Percentiles rank a stretch among this genome's conserved stretches.
These are phyloP conservation scores for Digitonthophagus gazella DNA, from an alignment of 2,888 invertebrate genomes.

Conservation along the genomic window DNA sequence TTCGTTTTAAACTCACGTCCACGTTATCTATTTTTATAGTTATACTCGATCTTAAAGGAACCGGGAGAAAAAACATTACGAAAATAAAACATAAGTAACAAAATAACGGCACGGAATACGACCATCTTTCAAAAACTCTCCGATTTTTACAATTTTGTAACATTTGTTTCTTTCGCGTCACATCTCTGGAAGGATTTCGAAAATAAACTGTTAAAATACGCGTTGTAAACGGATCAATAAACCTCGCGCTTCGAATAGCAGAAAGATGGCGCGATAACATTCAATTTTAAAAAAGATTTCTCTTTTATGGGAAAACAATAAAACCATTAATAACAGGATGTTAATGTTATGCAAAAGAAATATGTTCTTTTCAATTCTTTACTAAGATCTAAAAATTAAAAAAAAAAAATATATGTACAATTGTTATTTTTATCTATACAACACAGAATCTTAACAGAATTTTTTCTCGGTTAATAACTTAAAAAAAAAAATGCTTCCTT, in stretches of 20 bases:
- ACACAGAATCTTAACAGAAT: too few species aligned
- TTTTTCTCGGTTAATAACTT: too few species aligned
- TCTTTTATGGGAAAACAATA: too few species aligned
- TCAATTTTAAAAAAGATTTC: not conserved
- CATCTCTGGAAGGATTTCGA: not conserved
- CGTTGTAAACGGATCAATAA: not conserved
- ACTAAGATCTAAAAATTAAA: not conserved
- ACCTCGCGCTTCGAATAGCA: not conserved
- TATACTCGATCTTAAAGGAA: constrained; percentile 47
- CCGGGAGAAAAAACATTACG: constrained; percentile 55
- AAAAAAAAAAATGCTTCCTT: too few species aligned
- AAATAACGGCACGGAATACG: constrained; percentile 56
- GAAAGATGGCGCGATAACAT: not conserved
- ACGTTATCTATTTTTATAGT: constrained; percentile 37
- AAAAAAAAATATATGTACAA: not conserved
- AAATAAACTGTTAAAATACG: not conserved
- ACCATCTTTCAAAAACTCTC: constrained; percentile 52
- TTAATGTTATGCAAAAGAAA: too few species aligned
- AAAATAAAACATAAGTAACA: constrained; percentile 57
- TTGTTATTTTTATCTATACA: not conserved
- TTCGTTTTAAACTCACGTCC: constrained; percentile 36
- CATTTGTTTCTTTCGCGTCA: not conserved
- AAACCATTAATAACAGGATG: too few species aligned
- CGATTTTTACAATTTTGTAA: constrained; percentile 1
- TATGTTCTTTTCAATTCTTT: too few species aligned